Conservation (phyloP, 2,113 vertebrate species). For the Himantopus leucocephalus region DNA sequence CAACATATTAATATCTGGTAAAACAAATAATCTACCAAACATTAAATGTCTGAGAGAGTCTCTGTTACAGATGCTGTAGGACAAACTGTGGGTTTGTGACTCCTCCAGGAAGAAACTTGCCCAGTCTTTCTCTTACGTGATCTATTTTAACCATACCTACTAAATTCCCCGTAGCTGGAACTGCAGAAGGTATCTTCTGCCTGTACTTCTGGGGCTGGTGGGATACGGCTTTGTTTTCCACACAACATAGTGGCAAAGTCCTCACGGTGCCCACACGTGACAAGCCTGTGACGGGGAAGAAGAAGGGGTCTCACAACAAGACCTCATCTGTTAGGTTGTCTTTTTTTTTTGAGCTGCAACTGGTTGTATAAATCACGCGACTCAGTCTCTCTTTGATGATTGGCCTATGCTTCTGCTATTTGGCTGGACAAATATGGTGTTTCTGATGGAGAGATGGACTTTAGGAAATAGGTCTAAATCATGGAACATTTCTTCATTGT, state of each 20-base stretch:
- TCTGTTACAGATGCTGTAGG: not conserved
- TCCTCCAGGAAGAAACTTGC: not conserved
- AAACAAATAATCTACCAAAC: not conserved
- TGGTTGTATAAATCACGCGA: fast-evolving
- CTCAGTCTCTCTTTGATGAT: not conserved
- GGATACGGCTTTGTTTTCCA: not conserved
- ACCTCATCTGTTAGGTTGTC: not conserved
- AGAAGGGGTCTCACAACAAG: not conserved
- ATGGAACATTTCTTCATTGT: not conserved
- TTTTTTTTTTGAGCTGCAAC: not conserved
- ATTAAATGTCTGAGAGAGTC: no score
- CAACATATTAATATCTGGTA: not conserved
- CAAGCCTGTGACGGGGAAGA: not conserved
- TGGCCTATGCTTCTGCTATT: not conserved
- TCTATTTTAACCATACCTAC: not conserved
- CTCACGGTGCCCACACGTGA: not conserved
- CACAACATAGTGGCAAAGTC: not conserved
- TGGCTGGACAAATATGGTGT: not conserved
- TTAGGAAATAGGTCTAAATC: not conserved
- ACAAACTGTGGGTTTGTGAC: not conserved
- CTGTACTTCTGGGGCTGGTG: not conserved
- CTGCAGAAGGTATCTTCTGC: not conserved
- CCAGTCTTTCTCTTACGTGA: not conserved
- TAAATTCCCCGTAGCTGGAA: not conserved
- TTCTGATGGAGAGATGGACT: not conserved